A percentile compares a stretch with the other conserved stretches of the same genome.
Conservation (phyloP, 1,140 invertebrate genomes). For the Hydropsyche tenuis region DNA sequence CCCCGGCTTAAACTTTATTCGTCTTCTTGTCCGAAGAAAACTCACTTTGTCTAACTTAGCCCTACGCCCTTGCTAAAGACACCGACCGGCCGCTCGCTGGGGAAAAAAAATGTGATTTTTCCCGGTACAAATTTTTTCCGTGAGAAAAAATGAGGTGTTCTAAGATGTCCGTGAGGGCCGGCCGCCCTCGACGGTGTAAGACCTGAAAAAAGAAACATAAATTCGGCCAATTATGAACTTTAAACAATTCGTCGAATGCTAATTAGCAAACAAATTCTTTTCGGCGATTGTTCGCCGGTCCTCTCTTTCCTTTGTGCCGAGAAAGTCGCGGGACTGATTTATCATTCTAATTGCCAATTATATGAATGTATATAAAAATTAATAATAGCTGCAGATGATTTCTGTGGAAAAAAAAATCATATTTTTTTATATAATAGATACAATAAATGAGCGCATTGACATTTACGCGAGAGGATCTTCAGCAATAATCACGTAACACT, state of each 20-base stretch:
- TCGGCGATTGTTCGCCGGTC: background rate
- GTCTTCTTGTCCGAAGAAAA: conserved; percentile 5
- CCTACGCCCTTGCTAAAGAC: background rate
- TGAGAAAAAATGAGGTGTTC: too few relatives aligned
- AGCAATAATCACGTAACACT: too few relatives aligned
- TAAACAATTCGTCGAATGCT: conserved; percentile 9
- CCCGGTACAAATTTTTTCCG: too few relatives aligned
- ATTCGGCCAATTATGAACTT: conserved; percentile 22
- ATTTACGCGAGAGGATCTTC: too few relatives aligned
- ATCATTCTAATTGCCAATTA: conserved; percentile 18
- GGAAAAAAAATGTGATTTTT: too few relatives aligned
- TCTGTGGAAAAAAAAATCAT: too few relatives aligned
- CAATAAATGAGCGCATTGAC: background rate
- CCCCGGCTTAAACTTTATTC: conserved; percentile 19
- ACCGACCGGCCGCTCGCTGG: too few relatives aligned
- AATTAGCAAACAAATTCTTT: conserved; percentile 9
- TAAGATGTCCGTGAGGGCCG: too few relatives aligned
- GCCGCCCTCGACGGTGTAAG: too few relatives aligned
- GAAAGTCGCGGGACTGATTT: background rate
- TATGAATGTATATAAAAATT: background rate
- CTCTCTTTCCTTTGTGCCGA: background rate
- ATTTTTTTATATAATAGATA: too few relatives aligned
- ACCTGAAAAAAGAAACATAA: background rate
- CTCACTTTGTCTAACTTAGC: conserved; percentile 26
- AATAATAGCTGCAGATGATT: too few relatives aligned